These are phyloP conservation scores for Leptopterna dolabrata DNA, from an alignment of 2,888 invertebrate species.

Conservation along the genomic window DNA sequence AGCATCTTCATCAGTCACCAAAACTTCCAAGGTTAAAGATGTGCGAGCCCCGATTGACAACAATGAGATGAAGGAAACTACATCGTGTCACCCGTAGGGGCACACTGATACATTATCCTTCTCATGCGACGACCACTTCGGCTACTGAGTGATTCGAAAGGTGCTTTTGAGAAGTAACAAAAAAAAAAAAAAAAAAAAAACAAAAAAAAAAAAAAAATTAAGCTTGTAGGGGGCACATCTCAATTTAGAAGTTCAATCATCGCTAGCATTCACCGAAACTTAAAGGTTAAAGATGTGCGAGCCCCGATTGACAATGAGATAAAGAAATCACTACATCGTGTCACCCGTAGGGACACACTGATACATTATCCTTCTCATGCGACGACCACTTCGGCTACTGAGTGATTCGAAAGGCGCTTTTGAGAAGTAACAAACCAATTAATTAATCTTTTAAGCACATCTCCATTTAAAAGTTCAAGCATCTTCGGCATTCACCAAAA, in stretches of 20 bases:
- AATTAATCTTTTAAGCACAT: not conserved
- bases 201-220: too few relatives aligned
- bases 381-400: not conserved
- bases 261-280: too few relatives aligned
- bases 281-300: slow-evolving; percentile 11
- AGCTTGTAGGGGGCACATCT: too few relatives aligned
- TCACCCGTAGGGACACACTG: slow-evolving; percentile 1
- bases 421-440: not conserved
- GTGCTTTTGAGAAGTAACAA: slow-evolving; percentile 43
- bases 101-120: slow-evolving; percentile 22
- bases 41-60: slow-evolving; percentile 17
- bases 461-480: too few relatives aligned
- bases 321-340: not conserved
- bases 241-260: too few relatives aligned
- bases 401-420: not conserved
- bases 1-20: too few relatives aligned
- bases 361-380: slow-evolving; percentile 19
- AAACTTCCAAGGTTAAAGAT: too few relatives aligned
- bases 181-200: too few relatives aligned
- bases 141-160: not conserved
- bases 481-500: too few relatives aligned
- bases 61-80: not conserved
- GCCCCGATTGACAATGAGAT: slow-evolving; percentile 7
- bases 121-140: slow-evolving; percentile 29
- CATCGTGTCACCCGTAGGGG: slow-evolving; percentile 27